Evolutionary conservation across 2,113 vertebrate genomes (phyloP).

Genomic region (Lagopus leucura): DNA sequence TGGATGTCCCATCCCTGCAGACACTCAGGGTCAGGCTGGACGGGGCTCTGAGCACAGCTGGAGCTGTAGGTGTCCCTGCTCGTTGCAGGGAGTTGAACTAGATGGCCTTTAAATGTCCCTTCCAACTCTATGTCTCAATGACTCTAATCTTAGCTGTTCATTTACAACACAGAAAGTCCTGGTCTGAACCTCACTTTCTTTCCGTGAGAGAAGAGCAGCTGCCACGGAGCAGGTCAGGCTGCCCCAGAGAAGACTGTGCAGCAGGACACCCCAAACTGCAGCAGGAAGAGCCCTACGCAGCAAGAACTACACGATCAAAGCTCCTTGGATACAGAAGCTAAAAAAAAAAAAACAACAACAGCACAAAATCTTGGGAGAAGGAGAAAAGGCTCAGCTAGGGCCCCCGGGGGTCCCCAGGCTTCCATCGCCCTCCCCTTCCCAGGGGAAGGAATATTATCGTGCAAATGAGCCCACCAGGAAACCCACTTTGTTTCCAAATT

Average conservation of each 20-base stretch:
- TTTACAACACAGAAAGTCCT: neutral
- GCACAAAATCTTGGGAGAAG: neutral
- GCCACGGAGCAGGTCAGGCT: neutral
- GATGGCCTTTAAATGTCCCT: neutral
- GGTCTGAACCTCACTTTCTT: neutral
- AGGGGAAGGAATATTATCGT: conserved; percentile 15
- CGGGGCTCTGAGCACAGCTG: neutral
- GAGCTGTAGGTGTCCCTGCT: neutral
- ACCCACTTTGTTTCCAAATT: conserved; percentile 50
- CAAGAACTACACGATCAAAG: neutral
- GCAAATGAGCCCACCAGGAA: conserved; percentile 44
- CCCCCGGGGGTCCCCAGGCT: neutral
- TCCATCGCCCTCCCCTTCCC: neutral
- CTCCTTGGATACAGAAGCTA: neutral
- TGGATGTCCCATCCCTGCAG: too few relatives aligned
- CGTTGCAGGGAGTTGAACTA: neutral
- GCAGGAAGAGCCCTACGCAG: neutral
- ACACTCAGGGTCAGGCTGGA: neutral
- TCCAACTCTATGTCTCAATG: neutral
- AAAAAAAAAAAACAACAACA: neutral
- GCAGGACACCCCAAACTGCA: neutral
- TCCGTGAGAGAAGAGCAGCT: accelerated
- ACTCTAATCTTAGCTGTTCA: neutral
- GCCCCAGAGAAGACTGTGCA: neutral
- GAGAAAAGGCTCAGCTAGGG: neutral